Evolutionary conservation across 2,113 vertebrate species (phyloP), one percentile per base, ranked within the genome.

Genomic region (Lophura nycthemera): DNA sequence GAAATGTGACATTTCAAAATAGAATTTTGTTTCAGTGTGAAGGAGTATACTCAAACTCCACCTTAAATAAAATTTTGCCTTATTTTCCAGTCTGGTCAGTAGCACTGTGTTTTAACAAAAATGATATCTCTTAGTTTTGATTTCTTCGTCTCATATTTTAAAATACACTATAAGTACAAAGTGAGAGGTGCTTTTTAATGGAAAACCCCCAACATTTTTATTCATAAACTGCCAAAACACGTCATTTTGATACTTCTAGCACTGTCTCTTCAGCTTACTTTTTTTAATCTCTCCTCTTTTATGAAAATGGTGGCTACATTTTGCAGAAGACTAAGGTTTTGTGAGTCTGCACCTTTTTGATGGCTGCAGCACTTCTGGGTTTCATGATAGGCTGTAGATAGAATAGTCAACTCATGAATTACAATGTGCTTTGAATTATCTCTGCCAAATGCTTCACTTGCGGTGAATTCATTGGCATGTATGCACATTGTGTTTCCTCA

Each of bases 361-460:
- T 0, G n/a, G 45, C 50, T 89, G 25, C 36, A 54, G 20, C 10
- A 48, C 32, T 82, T 15, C 83, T 59, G 69, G 12, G 25, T 92
- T 70, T 87, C 66, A 36, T 66, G 50, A 83, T 70, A 4, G 16
- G 54, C 71, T 87, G 15, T 65, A 63, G 43, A 64, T 60, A 47
- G 81, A 89, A 40, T 8, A 72, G 60, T 61, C 65, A 77, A 70
- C 57, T 25, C 40, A 50, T 71, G 90, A 64, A 79, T 66, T n/a
- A 42, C 22, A 93, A 59, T 50, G 40, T 93, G 83, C 90, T 95
- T 94, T 81, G 61, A 92, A 86, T 96, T 94, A 91, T 73, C 88
- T 59, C 67, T 73, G 71, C 78, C 84, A 56, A 93, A 78, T 0
- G 7, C 83, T 89, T 92, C 0, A 0, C 81, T 94, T 85, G 79